These are phyloP conservation scores for Apamea crenata DNA, from an alignment of 2,888 invertebrate species.

Conservation along the genomic window DNA sequence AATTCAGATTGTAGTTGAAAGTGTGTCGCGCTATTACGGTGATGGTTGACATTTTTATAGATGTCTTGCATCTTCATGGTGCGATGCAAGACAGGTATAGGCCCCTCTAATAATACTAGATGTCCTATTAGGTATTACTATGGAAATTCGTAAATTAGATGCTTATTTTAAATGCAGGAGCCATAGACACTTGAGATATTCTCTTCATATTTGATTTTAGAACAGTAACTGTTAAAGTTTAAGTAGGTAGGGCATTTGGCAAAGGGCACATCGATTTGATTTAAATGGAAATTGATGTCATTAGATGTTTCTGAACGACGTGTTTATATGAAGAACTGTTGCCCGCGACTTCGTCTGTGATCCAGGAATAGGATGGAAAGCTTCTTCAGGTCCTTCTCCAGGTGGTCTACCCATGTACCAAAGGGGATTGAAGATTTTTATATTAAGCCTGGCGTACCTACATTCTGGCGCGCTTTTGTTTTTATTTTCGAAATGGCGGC, in stretches of 20 bases:
- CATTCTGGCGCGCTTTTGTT: too few species aligned
- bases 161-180: not conserved
- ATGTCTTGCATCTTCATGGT: not conserved
- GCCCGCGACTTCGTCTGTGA: not conserved
- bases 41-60: not conserved
- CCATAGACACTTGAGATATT: conserved; percentile 5
- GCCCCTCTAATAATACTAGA: not conserved
- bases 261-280: not conserved
- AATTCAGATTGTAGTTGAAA: too few species aligned
- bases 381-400: not conserved
- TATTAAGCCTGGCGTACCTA: too few species aligned
- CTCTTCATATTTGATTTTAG: conserved; percentile 5
- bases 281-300: not conserved
- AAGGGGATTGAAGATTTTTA: too few species aligned
- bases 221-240: not conserved
- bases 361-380: not conserved
- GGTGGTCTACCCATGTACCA: not conserved
- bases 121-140: not conserved
- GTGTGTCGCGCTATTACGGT: too few species aligned
- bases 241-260: not conserved
- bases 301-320: not conserved
- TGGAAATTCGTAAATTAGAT: not conserved
- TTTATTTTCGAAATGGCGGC: too few species aligned
- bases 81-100: not conserved
- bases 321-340: not conserved